Evolutionary conservation across 1,140 invertebrate genomes (phyloP), one percentile per base, ranked within the genome.

Genomic region (Dendroctonus valens): DNA sequence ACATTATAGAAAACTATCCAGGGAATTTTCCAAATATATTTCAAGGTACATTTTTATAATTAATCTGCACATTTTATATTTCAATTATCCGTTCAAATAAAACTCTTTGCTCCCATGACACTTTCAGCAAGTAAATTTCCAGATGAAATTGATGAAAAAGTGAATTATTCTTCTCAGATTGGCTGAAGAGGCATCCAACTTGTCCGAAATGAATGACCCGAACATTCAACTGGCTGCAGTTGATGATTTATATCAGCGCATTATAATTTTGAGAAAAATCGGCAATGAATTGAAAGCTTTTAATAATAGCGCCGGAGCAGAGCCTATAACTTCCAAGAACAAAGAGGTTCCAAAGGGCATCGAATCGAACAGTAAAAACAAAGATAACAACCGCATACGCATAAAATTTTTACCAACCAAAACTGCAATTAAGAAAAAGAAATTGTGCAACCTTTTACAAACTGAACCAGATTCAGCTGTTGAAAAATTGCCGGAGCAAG

Each of bases 321-420:
- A 41, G 12, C 42, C 41, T 7, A 26, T 12, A 38, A 40, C n/a
- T 5, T 9, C 11, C 11, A 53, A 6, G 53, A 39, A 55, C 2
- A 55, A 37, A 55, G 9, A 38, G 38, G 12, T 7, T 26, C 8
- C 26, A 26, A 42, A 8, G 15, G 5, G 9, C 7, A 1, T 11
- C 26, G 55, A 46, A 53, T 37, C 53, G 6, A 63, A 26, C 26
- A 26, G 26, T 26, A 26, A 55, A 46, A 6, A 7, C 6, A 65
- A 63, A 55, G 60, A 65, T 11, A 65, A 65, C 26, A 59, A 68
- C 39, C 59, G 60, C 15, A 69, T 69, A 26, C 49, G 52, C 14
- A 69, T 69, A 1, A 69, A 69, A 14, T 65, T 69, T 50, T 26
- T 69, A 37, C 57, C 41, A 4, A 54, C 9, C 12, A 69, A 69